Conservation (phyloP, 2,888 invertebrate species). For the Calameuta pallipes region DNA sequence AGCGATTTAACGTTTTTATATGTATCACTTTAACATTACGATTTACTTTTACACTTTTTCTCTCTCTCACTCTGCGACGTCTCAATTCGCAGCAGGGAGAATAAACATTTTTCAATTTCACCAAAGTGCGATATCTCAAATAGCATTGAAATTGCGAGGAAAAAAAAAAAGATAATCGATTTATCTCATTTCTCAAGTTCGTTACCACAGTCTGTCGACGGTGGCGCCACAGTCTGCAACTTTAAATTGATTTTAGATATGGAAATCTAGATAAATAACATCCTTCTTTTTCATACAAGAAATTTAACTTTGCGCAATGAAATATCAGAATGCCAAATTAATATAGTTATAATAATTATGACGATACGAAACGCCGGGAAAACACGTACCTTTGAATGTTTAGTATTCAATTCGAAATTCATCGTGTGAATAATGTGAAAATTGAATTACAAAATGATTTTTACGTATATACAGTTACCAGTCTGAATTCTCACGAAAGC, state of each 20-base stretch:
- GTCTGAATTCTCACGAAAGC: background rate
- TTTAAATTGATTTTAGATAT: background rate
- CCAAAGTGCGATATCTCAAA: background rate
- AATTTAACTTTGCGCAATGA: background rate
- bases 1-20: background rate
- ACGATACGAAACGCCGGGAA: background rate
- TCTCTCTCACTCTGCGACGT: constrained; percentile 16
- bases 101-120: background rate
- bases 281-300: background rate
- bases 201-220: background rate
- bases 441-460: background rate
- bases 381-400: background rate
- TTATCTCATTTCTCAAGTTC: background rate
- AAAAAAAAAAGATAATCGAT: background rate
- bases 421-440: background rate
- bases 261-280: background rate
- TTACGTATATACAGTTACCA: background rate
- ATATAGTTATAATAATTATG: background rate
- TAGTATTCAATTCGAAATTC: background rate
- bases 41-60: constrained; percentile 5
- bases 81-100: background rate
- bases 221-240: background rate
- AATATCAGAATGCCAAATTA: background rate
- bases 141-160: background rate
- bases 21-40: background rate